Conservation (phyloP, 2,888 invertebrate genomes). For the Unio delphinus region DNA sequence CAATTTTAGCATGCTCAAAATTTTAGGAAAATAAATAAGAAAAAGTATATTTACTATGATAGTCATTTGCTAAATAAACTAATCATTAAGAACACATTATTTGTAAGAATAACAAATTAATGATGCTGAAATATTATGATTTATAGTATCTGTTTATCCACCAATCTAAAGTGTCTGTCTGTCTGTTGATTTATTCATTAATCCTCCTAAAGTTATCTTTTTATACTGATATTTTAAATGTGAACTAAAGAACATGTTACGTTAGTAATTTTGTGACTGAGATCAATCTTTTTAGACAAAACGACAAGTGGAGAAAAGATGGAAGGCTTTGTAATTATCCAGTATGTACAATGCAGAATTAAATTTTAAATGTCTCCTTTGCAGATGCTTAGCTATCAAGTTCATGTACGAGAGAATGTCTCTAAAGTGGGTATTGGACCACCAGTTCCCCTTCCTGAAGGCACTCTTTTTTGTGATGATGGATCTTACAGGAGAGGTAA, state of each 20-base stretch:
- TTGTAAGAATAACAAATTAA: too few relatives aligned
- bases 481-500: conserved; percentile 85
- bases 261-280: too few relatives aligned
- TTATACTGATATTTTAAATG: too few relatives aligned
- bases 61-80: not conserved
- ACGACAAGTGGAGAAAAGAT: not conserved
- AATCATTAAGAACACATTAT: too few relatives aligned
- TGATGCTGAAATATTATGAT: too few relatives aligned
- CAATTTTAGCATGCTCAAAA: too few relatives aligned
- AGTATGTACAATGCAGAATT: not conserved
- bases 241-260: too few relatives aligned
- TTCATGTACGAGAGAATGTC: conserved; percentile 69
- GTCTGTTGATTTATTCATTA: too few relatives aligned
- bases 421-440: conserved; percentile 69
- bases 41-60: not conserved
- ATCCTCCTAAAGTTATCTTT: too few relatives aligned
- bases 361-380: conserved; percentile 4
- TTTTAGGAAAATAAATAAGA: too few relatives aligned
- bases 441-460: conserved; percentile 69
- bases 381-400: conserved; percentile 68
- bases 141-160: too few relatives aligned
- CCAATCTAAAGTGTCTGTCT: too few relatives aligned
- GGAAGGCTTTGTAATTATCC: not conserved
- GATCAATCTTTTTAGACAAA: not conserved
- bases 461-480: conserved; percentile 71